Evolutionary conservation across 2,113 vertebrate species (phyloP).

Genomic region (Bothrops jararaca): DNA sequence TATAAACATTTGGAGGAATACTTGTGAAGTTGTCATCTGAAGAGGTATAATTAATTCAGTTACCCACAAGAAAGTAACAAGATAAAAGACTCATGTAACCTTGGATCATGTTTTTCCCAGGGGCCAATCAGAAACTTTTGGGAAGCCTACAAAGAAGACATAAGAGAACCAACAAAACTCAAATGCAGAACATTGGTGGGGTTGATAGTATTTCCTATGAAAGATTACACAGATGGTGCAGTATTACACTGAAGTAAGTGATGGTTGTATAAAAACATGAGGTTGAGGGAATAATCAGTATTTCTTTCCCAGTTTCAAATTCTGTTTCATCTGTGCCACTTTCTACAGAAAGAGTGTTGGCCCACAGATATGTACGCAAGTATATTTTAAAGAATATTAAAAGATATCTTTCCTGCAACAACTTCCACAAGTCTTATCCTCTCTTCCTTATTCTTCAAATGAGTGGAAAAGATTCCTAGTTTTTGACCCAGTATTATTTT

Average conservation of each 20-base stretch:
- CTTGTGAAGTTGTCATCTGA: background rate
- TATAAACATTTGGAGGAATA: background rate
- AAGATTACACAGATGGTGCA: background rate
- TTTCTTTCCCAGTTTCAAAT: background rate
- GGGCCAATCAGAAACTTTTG: background rate
- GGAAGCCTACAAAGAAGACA: background rate
- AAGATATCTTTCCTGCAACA: background rate
- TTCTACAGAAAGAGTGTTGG: background rate
- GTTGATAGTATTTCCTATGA: background rate
- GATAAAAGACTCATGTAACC: background rate
- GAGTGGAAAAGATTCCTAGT: background rate
- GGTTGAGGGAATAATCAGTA: background rate
- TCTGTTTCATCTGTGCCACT: background rate
- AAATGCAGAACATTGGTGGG: background rate
- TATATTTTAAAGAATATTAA: background rate
- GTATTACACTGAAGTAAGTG: background rate
- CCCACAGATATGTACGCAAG: background rate
- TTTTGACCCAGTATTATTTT: background rate
- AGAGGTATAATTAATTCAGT: background rate
- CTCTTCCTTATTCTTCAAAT: background rate
- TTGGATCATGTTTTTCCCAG: background rate
- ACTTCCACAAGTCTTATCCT: background rate
- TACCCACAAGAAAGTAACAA: background rate
- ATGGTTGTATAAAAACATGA: background rate
- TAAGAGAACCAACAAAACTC: background rate